Conservation (phyloP, 1,140 invertebrate genomes). For the Acyrthosiphon pisum region DNA sequence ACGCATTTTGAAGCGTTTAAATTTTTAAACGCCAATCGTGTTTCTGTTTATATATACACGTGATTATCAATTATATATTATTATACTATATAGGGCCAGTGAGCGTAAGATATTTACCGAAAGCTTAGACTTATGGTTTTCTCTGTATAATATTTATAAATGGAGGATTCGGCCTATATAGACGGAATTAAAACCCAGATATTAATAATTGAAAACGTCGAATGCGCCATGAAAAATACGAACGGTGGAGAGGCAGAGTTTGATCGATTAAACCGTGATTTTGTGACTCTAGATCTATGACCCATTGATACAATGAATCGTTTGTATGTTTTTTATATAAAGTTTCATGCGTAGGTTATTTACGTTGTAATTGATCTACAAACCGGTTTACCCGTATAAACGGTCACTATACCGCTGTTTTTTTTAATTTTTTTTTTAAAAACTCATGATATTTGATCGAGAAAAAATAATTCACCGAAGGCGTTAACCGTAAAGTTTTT, state of each 20-base stretch:
- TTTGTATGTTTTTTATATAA: not conserved
- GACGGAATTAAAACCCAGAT: not conserved
- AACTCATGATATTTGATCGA: not conserved
- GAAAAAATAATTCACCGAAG: not conserved
- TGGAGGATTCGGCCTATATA: not conserved
- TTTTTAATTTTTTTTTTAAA: too few relatives aligned
- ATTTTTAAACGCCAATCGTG: not conserved
- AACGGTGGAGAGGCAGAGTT: not conserved
- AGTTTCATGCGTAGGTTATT: not conserved
- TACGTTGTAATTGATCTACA: not conserved
- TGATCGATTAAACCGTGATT: not conserved
- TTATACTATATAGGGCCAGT: not conserved
- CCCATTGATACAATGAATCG: not conserved
- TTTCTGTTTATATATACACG: not conserved
- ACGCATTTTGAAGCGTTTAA: not conserved
- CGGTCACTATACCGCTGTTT: not conserved
- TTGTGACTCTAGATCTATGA: not conserved
- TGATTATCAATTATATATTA: not conserved
- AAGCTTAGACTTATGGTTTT: not conserved
- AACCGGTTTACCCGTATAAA: not conserved
- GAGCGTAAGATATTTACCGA: not conserved
- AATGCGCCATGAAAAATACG: not conserved
- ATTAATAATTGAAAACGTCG: not conserved
- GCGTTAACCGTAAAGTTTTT: not conserved
- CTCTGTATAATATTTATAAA: not conserved